Percentiles rank a stretch among this genome's conserved stretches.
Evolutionary conservation across 2,888 invertebrate species (phyloP).

Genomic region (Watsonalla binaria): DNA sequence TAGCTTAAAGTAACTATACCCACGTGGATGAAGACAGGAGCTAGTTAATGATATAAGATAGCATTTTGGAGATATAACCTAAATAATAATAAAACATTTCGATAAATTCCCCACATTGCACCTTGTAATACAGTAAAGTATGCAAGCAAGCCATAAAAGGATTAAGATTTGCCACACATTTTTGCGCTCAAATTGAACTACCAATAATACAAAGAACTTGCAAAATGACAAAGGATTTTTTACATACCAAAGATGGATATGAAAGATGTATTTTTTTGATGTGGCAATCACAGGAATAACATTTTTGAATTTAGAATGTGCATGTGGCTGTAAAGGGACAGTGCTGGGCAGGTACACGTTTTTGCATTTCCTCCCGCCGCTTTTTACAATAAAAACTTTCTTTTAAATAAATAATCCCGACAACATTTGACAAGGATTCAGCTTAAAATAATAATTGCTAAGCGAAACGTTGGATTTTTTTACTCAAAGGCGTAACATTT

Average conservation of each 20-base stretch:
- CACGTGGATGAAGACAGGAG: too few species aligned
- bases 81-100: too few species aligned
- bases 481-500: slow-evolving; percentile 5
- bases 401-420: slow-evolving; percentile 78
- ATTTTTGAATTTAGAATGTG: slow-evolving; percentile 64
- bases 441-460: slow-evolving; percentile 70
- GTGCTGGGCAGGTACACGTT: slow-evolving; percentile 67
- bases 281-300: slow-evolving; percentile 54
- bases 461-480: slow-evolving; percentile 32
- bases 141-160: slow-evolving; percentile 39
- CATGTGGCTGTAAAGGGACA: slow-evolving; percentile 73
- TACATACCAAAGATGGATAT: slow-evolving; percentile 40
- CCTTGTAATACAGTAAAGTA: too few species aligned
- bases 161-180: slow-evolving; percentile 48
- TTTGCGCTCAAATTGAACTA: slow-evolving; percentile 21
- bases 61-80: too few species aligned
- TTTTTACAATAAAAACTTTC: slow-evolving; percentile 79
- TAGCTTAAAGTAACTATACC: too few species aligned
- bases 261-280: slow-evolving; percentile 56
- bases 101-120: too few species aligned
- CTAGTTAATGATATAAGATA: too few species aligned
- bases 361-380: slow-evolving; percentile 76
- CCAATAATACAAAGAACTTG: slow-evolving; percentile 46
- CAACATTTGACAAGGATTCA: slow-evolving; percentile 71
- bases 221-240: slow-evolving; percentile 56